phyloP scores from a whole-genome alignment of 1,140 invertebrate species.

The Argopecten irradians region DNA sequence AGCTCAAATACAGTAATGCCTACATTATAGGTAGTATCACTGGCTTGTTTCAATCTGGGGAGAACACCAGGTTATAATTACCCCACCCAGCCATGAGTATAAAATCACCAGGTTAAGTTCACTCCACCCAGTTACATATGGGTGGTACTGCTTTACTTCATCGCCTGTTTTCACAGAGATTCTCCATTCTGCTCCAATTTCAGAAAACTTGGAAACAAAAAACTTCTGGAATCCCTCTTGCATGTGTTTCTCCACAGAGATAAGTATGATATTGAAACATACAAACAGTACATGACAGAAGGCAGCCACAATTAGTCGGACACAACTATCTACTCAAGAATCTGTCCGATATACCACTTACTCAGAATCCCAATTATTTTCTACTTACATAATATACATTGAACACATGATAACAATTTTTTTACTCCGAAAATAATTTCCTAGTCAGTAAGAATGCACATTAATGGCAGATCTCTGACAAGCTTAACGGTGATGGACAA shows the following conservation, averaged over 20 bases:
- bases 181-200: background rate
- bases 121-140: background rate
- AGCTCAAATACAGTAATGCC: background rate
- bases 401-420: no score
- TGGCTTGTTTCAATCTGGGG: background rate
- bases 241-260: background rate
- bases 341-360: background rate
- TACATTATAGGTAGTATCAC: background rate
- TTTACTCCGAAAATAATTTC: background rate
- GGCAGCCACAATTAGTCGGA: background rate
- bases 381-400: no score
- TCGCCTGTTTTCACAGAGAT: background rate
- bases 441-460: background rate
- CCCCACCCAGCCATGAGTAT: background rate
- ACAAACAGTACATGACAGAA: background rate
- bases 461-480: background rate
- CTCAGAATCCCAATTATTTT: background rate
- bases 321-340: background rate
- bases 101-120: background rate
- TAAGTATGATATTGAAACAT: slow-evolving; percentile 18
- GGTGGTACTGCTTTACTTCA: background rate
- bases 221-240: background rate
- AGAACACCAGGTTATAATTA: background rate
- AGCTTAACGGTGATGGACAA: background rate
- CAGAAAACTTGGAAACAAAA: background rate